Base-by-base conservation (phyloP, 1,140 invertebrate species). In the Drosophila lowei region DNA sequence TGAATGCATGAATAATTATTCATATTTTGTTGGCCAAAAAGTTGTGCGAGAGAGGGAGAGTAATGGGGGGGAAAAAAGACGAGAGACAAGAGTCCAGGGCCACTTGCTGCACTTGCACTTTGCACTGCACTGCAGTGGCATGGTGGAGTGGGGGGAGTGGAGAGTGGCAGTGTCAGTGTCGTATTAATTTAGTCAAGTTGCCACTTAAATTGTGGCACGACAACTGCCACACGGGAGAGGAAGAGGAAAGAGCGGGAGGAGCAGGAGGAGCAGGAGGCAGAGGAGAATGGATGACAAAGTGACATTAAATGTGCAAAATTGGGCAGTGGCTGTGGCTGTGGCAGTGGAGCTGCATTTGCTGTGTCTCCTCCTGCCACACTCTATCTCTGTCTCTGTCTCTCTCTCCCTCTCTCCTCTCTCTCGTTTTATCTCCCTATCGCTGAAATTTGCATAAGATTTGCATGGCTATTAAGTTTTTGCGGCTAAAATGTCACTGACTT, bases 181-280 rank as follows among this genome's bases (percentile, higher is more conserved):
- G 81, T 86, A 86, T 88, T 86, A 86, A 86, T 86, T 86, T 86
- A 86, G 81, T 86, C 81, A 86, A 86, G 81, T 88, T 77, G 83
- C 83, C 81, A 88, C 81, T 86, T 88, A 86, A 88, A 88, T 81
- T 80, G 77, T 78, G 60, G 83, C 77, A 86, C 52, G 65, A 64
- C 83, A 75, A 74, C 81, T 50, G 65, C 49, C 61, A 43, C 25
- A 58, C 28, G 41, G 25, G 8, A 11, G 4, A 21, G 13, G 28
- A 9, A 16, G 44, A 1, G n/a, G 9, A 3, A 34, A 11, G 30
- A 43, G 44, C 11, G n/a, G 30, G 13, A 48, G 23, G 21, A 30
- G 25, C 23, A 25, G 23, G 23, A 2, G 28, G 1, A 7, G 28
- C 25, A 52, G 50, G 57, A 34, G 9, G 18, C 18, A 11, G 3